Base-by-base conservation (phyloP, 2,797 vertebrate genomes). In the Adelosebastes latens region DNA sequence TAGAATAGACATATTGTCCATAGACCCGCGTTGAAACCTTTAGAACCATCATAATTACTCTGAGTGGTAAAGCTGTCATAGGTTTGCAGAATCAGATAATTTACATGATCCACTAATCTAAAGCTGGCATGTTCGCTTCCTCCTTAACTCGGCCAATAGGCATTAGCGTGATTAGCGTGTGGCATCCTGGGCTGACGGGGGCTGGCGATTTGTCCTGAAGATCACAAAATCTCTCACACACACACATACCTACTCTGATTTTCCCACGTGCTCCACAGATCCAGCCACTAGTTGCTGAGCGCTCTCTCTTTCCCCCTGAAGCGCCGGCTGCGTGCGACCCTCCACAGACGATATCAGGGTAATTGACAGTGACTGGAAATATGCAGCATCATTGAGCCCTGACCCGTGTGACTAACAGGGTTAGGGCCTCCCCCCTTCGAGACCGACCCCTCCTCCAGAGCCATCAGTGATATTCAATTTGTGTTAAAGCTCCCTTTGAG, bases 301-400 rank as follows among this genome's bases (percentile, higher is more conserved):
- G 13, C 71, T 52, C 75, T 78, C 72, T 39, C 69, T 66, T 60
- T 77, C 49, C 76, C 90, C 80, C 85, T 79, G 79, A 82, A 87
- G 91, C 59, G 66, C 85, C 53, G 86, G 83, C 87, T 83, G 86
- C 75, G 72, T 83, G 88, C 89, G 87, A 94, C 89, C 90, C 84
- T 95, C 93, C 92, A 95, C 92, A 94, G 94, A 93, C 76, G 91
- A 93, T 93, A 89, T 96, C 95, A 93, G 87, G 89, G 93, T 96
- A 96, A 96, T 96, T 94, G 93, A 93, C 95, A 95, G 88, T 96
- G 95, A 96, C 95, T 95, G 94, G 93, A 96, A 95, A 96, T 96
- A 96, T 96, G 94, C 94, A 90, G 93, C 91, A 92, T 95, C 92
- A 95, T 94, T 95, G 94, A 96, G 91, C 86, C 87, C 80, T 88